A percentile compares a stretch with the other conserved stretches of the same genome.
phyloP scores from a whole-genome alignment of 64 coral and sea anemone genomes.

The Montipora efflorescens region DNA sequence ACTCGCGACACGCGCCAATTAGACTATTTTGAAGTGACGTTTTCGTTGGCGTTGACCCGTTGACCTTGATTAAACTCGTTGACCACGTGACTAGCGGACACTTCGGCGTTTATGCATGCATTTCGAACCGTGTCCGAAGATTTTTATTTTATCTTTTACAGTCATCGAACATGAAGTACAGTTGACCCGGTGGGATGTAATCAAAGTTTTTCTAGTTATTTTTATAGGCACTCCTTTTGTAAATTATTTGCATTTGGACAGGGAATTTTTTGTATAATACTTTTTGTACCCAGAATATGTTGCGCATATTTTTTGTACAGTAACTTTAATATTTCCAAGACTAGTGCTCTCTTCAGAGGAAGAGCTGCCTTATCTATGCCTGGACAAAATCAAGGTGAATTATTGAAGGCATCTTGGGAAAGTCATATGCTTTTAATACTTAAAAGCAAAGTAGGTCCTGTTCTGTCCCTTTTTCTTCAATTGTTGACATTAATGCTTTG shows the following conservation, averaged over 20 bases:
- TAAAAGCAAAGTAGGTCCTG: neutral
- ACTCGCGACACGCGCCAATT: too few relatives aligned
- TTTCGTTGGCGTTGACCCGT: too few relatives aligned
- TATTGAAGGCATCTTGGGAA: constrained; percentile 17
- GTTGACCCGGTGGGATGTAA: constrained; percentile 46
- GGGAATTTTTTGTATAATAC: constrained; percentile 46
- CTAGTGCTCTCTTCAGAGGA: neutral
- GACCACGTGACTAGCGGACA: neutral
- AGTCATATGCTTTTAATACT: neutral
- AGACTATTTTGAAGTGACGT: too few relatives aligned
- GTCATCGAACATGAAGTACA: neutral
- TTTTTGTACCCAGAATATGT: constrained; percentile 39
- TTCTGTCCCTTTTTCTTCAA: neutral
- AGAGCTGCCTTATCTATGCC: constrained; percentile 6
- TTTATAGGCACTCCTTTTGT: constrained; percentile 49
- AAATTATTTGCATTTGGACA: constrained; percentile 51
- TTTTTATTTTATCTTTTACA: constrained; percentile 3
- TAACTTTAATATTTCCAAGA: constrained; percentile 45
- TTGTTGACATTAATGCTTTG: neutral
- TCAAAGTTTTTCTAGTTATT: constrained; percentile 55
- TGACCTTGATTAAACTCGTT: too few relatives aligned
- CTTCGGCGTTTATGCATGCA: constrained; percentile 30
- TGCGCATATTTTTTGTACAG: constrained; percentile 62
- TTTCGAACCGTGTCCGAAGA: neutral
- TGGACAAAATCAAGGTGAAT: neutral